Conservation (phyloP, 2,113 vertebrate genomes). For the Aviceda subcristata region DNA sequence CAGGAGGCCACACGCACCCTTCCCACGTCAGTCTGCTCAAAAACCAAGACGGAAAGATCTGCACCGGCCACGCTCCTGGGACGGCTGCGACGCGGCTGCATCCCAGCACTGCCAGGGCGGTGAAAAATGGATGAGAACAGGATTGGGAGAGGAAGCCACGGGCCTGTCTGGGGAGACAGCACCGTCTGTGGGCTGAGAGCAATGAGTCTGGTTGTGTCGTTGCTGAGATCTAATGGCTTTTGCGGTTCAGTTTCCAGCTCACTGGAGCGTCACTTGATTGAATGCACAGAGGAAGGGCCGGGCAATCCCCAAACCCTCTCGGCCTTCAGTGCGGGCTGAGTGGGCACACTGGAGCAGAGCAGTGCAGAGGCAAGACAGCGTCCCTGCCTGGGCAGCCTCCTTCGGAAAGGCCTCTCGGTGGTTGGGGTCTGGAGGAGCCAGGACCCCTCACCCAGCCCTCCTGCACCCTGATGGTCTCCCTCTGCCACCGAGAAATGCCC, state of each 20-base stretch:
- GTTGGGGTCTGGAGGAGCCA: not conserved
- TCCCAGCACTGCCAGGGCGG: not conserved
- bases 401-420: not conserved
- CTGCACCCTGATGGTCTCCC: not conserved
- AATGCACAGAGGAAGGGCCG: not conserved
- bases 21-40: not conserved
- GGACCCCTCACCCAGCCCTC: not conserved
- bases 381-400: not conserved
- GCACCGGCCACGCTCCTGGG: not conserved
- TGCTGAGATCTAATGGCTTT: not conserved
- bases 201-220: fast-evolving
- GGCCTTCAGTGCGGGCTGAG: not conserved
- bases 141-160: not conserved
- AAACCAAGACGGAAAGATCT: not conserved
- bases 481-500: not conserved
- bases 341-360: fast-evolving
- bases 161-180: not conserved
- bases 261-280: not conserved
- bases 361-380: not conserved
- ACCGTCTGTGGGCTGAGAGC: not conserved
- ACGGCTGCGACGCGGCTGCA: fast-evolving
- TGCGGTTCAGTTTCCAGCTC: slow-evolving; percentile 2
- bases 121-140: not conserved
- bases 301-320: not conserved
- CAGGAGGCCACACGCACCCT: not conserved